A percentile compares a stretch with the other conserved stretches of the same genome.
Evolutionary conservation across 2,797 vertebrate genomes (phyloP).

Genomic region (Cossypha niveicapilla): DNA sequence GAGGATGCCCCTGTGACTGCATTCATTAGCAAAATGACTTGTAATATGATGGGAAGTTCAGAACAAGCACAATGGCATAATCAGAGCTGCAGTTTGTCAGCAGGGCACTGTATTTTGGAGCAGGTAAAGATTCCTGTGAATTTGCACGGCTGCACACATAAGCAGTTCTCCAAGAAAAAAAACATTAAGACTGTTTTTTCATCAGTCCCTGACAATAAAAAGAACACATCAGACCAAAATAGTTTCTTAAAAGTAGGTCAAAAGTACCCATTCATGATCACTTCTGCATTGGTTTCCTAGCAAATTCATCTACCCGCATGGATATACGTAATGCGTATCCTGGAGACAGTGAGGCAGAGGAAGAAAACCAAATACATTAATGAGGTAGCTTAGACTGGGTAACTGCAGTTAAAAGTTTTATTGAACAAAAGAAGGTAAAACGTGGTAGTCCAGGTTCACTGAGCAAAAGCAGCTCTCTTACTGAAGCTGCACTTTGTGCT

Average conservation of each 20-base stretch:
- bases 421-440: conserved; percentile 80
- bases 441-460: conserved; percentile 72
- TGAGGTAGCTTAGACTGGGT: conserved; percentile 57
- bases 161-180: not conserved
- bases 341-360: conserved; percentile 51
- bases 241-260: conserved; percentile 50
- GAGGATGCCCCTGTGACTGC: not conserved
- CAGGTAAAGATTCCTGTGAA: not conserved
- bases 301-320: conserved; percentile 39
- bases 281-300: conserved; percentile 55
- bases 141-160: not conserved
- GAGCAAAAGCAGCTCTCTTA: conserved; percentile 73
- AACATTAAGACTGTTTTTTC: not conserved
- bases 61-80: not conserved
- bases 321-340: conserved; percentile 1
- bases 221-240: not conserved
- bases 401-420: conserved; percentile 78
- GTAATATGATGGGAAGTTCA: not conserved
- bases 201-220: not conserved
- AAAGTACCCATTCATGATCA: conserved; percentile 21
- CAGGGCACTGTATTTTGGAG: not conserved
- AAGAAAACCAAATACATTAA: conserved; percentile 58
- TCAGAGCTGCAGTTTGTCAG: not conserved
- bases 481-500: conserved; percentile 75
- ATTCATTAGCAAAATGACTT: not conserved